Percentiles rank a stretch among this genome's conserved stretches.
Conservation (phyloP, 1,140 invertebrate genomes). For the Saccostrea cuccullata region DNA sequence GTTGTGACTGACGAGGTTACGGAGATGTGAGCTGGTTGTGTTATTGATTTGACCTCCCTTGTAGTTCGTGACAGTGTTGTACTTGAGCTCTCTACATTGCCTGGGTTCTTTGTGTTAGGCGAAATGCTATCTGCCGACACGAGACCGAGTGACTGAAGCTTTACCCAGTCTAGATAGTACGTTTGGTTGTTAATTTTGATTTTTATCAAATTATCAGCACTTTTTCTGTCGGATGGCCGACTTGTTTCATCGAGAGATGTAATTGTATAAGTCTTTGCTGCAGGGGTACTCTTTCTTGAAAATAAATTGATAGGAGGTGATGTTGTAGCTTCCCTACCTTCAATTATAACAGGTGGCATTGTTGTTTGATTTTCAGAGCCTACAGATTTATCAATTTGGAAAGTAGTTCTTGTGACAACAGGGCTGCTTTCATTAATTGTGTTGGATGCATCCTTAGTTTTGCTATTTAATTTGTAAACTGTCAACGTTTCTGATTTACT, state of each 20-base stretch:
- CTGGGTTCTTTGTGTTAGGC: neutral
- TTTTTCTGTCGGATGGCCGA: neutral
- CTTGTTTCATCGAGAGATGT: neutral
- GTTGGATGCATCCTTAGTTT: neutral
- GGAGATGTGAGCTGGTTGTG: neutral
- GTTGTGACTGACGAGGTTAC: neutral
- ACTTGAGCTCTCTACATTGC: neutral
- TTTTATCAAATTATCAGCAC: neutral
- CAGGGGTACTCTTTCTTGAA: neutral
- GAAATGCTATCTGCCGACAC: neutral
- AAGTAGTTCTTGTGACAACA: neutral
- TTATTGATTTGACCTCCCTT: neutral
- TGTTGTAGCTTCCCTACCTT: neutral
- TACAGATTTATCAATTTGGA: neutral
- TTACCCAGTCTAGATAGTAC: neutral
- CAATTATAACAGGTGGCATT: neutral
- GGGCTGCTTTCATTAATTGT: neutral
- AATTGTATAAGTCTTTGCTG: neutral
- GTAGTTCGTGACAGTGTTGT: neutral
- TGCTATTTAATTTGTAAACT: neutral
- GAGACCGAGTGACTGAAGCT: neutral
- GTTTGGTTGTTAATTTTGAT: slow-evolving; percentile 13
- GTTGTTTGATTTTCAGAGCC: neutral
- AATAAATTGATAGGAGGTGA: neutral
- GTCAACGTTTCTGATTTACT: neutral